phyloP scores from a whole-genome alignment of 1,140 invertebrate genomes.

The Drosophila lini region DNA sequence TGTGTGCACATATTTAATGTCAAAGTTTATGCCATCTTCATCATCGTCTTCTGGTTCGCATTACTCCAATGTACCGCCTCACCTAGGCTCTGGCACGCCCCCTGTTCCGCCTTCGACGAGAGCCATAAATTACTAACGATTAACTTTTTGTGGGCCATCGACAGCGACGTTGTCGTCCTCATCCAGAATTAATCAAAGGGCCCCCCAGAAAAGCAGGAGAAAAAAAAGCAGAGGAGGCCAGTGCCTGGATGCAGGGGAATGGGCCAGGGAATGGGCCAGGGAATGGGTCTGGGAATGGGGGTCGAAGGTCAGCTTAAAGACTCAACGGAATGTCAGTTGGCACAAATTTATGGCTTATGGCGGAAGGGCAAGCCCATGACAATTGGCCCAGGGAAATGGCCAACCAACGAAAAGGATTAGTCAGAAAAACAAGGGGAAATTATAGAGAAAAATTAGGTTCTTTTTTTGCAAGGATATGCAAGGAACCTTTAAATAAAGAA shows the following conservation, averaged over 20 bases:
- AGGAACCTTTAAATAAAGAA: background rate
- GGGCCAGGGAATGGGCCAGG: background rate
- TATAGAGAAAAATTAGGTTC: background rate
- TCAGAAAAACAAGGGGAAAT: constrained; percentile 2
- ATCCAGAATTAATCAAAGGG: constrained; percentile 44
- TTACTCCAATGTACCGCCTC: constrained; percentile 1
- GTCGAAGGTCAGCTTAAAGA: constrained; percentile 48
- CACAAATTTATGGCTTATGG: constrained; percentile 47
- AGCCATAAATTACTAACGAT: constrained; percentile 75
- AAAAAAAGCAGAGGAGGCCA: background rate
- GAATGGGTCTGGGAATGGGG: constrained; percentile 1
- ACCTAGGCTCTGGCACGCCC: constrained; percentile 14
- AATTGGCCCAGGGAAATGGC: constrained; percentile 24
- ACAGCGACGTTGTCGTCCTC: constrained; percentile 32
- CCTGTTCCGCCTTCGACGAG: constrained; percentile 23
- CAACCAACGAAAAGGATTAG: constrained; percentile 18
- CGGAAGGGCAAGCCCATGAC: constrained; percentile 17
- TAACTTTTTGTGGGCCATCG: constrained; percentile 65
- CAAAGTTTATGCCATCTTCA: constrained; percentile 18
- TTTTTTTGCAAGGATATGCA: background rate
- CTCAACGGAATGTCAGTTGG: constrained; percentile 27
- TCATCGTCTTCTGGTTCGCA: background rate
- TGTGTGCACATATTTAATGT: constrained; percentile 7
- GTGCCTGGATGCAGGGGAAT: background rate
- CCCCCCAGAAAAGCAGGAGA: background rate